These are phyloP conservation scores for Dynastes grantii DNA, from an alignment of 2,888 invertebrate genomes.

Conservation along the genomic window DNA sequence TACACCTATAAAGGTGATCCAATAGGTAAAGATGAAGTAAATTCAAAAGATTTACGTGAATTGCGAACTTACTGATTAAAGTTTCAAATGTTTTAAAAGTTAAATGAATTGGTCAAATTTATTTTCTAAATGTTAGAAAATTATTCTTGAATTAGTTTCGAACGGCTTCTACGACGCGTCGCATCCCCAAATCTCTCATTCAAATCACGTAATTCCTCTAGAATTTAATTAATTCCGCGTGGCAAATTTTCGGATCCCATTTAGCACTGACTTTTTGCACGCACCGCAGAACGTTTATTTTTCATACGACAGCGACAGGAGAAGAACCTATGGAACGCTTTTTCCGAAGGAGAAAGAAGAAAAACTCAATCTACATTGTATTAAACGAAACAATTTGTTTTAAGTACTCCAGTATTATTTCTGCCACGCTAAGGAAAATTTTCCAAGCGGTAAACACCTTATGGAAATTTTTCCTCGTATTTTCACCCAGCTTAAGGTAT, in stretches of 20 bases:
- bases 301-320: constrained; percentile 20
- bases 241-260: constrained; percentile 33
- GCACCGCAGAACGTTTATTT: constrained; percentile 40
- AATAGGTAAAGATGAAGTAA: too few species aligned
- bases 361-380: constrained; percentile 42
- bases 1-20: too few species aligned
- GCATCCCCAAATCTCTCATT: constrained; percentile 17
- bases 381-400: constrained; percentile 45
- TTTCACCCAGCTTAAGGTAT: constrained; percentile 8
- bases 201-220: constrained; percentile 39
- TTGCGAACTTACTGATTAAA: too few species aligned
- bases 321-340: constrained; percentile 3
- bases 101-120: neutral
- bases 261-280: constrained; percentile 36
- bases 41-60: too few species aligned
- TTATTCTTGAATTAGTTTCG: neutral
- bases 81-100: neutral
- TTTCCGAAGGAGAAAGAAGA: constrained; percentile 5
- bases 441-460: constrained; percentile 11
- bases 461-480: constrained; percentile 21
- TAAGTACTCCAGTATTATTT: constrained; percentile 27
- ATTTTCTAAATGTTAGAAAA: neutral
- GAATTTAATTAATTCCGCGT: constrained; percentile 38
- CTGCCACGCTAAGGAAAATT: constrained; percentile 10
- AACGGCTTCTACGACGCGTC: neutral